Evolutionary conservation across 2,113 vertebrate genomes (phyloP).

Genomic region (Miniopterus natalensis): DNA sequence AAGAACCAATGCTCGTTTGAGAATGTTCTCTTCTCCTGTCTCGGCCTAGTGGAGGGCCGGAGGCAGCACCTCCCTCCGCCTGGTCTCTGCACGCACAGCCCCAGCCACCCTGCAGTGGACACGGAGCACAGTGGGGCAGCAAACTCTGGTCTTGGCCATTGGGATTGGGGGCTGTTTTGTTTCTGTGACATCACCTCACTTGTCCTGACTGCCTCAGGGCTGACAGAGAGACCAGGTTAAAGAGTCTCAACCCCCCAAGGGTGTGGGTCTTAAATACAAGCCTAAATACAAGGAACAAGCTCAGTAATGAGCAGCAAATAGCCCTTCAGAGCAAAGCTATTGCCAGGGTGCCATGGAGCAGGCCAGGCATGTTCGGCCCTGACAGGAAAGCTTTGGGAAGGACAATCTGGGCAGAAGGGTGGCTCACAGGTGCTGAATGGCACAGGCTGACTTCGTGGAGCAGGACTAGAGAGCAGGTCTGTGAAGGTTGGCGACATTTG

Average conservation of each 20-base stretch:
- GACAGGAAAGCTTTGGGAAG: not conserved
- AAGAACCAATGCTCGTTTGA: not conserved
- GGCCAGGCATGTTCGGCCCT: accelerated
- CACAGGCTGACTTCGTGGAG: not conserved
- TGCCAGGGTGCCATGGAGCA: accelerated
- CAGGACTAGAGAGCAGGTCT: not conserved
- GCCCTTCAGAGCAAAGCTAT: not conserved
- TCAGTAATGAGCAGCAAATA: not conserved
- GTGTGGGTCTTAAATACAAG: not conserved
- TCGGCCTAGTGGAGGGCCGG: not conserved
- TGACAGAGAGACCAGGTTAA: not conserved
- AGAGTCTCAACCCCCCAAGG: not conserved
- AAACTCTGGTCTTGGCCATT: not conserved
- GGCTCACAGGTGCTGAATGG: not conserved
- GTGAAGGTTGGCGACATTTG: not conserved
- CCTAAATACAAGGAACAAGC: not conserved
- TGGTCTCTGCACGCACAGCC: not conserved
- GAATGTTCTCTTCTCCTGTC: not conserved
- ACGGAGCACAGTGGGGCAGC: too few relatives aligned
- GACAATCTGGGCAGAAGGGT: not conserved
- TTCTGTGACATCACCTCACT: not conserved
- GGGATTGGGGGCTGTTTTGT: not conserved
- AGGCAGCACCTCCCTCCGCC: not conserved
- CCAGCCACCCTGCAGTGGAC: not conserved
- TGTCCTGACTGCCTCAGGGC: not conserved